These are phyloP conservation scores for Platysternon megacephalum DNA, from an alignment of 2,113 vertebrate genomes.

Conservation along the genomic window DNA sequence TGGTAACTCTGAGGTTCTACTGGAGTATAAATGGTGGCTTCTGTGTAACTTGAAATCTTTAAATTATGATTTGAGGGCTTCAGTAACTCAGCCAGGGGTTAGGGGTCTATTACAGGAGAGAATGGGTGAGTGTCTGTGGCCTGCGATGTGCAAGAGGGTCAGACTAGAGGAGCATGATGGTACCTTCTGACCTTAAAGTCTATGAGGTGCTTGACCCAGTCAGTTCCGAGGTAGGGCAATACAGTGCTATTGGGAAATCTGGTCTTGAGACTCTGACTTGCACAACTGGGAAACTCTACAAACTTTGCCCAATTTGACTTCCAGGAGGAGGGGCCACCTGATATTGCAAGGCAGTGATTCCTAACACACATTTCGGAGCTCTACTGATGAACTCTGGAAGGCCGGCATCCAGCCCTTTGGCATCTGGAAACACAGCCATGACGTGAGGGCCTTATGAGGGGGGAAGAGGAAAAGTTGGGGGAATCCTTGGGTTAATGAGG, in stretches of 20 bases:
- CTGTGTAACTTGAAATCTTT: too few relatives aligned
- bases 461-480: background rate
- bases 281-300: background rate
- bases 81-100: too few relatives aligned
- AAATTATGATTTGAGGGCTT: too few relatives aligned
- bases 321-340: background rate
- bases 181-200: too few relatives aligned
- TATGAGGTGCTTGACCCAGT: background rate
- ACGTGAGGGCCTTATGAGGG: background rate
- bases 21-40: too few relatives aligned
- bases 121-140: too few relatives aligned
- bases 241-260: background rate
- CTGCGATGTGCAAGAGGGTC: too few relatives aligned
- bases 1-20: too few relatives aligned
- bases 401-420: background rate
- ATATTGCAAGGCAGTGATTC: background rate
- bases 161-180: too few relatives aligned
- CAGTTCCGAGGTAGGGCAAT: background rate
- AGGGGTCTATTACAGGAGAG: too few relatives aligned
- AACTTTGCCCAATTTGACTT: background rate
- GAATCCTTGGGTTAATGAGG: background rate
- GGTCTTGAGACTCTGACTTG: background rate
- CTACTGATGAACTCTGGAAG: background rate
- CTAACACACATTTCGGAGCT: rapidly evolving
- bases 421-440: background rate